Evolutionary conservation across 1,140 invertebrate species (phyloP).

Genomic region (Orussus abietinus): DNA sequence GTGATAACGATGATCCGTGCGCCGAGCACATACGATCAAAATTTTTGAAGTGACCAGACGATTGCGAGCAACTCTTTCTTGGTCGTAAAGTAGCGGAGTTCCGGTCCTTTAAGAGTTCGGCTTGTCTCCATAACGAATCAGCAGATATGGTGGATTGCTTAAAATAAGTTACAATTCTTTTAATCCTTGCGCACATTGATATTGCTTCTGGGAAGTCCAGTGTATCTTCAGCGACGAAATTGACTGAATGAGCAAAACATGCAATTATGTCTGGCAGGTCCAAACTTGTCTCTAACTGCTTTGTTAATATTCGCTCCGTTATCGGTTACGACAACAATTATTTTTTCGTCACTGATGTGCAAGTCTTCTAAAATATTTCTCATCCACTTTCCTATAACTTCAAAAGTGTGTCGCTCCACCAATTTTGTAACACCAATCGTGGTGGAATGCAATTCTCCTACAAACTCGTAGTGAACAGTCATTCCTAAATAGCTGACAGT

Average conservation of each 20-base stretch:
- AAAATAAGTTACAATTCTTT: no score
- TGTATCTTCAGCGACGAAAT: no score
- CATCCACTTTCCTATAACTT: conserved; percentile 25
- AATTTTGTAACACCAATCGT: conserved; percentile 22
- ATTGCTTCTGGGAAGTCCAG: no score
- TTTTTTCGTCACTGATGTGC: conserved; percentile 36
- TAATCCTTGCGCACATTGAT: no score
- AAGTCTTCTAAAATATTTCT: conserved; percentile 37
- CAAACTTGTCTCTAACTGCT: conserved; percentile 40
- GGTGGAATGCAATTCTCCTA: conserved; percentile 14
- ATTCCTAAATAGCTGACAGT: conserved; percentile 32
- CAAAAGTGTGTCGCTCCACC: conserved; percentile 22
- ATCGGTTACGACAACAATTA: conserved; percentile 43
- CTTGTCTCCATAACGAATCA: no score
- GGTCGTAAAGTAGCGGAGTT: no score
- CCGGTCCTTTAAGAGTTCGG: no score
- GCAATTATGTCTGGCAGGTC: conserved; percentile 40
- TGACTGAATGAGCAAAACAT: conserved; percentile 46
- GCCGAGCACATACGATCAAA: no score
- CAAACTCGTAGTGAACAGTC: conserved; percentile 24
- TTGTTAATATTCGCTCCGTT: conserved; percentile 45
- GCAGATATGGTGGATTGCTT: no score
- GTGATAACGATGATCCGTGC: no score
- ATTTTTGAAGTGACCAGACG: no score
- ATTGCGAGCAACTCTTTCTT: no score